These are phyloP conservation scores for Amphipoea oculea DNA, from an alignment of 2,888 invertebrate species.

Conservation along the genomic window DNA sequence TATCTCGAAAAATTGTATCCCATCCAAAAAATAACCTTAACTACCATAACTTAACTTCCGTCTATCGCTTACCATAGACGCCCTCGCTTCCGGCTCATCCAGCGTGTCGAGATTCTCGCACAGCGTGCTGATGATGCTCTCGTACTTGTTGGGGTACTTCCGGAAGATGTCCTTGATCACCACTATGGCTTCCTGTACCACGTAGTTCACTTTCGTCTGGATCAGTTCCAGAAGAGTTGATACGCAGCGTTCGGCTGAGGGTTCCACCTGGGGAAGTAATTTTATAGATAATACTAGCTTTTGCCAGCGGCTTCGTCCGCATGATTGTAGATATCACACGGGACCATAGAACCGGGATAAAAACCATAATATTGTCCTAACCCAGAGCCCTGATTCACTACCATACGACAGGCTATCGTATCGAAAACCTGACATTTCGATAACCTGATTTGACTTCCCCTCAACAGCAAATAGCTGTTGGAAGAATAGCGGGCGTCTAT, in stretches of 20 bases:
- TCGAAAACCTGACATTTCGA: too few relatives aligned
- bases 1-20: background rate
- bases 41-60: background rate
- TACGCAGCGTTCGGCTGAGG: constrained; percentile 99
- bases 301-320: background rate
- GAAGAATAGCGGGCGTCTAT: too few relatives aligned
- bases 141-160: constrained; percentile 99
- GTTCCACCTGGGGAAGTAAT: constrained; percentile 92
- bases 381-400: too few relatives aligned
- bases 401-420: too few relatives aligned
- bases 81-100: constrained; percentile 99
- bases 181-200: constrained; percentile 99
- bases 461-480: too few relatives aligned
- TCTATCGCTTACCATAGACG: constrained; percentile 94
- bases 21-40: background rate
- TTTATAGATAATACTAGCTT: background rate
- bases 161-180: constrained; percentile 99
- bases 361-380: background rate
- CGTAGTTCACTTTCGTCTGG: constrained; percentile 99
- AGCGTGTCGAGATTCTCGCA: constrained; percentile 99
- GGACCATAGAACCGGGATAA: background rate
- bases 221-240: constrained; percentile 99
- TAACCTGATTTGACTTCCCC: too few relatives aligned
- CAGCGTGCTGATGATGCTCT: constrained; percentile 99
- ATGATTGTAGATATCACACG: background rate